Evolutionary conservation across 2,797 vertebrate genomes (phyloP).

Genomic region (Enteromius trimaculatus): DNA sequence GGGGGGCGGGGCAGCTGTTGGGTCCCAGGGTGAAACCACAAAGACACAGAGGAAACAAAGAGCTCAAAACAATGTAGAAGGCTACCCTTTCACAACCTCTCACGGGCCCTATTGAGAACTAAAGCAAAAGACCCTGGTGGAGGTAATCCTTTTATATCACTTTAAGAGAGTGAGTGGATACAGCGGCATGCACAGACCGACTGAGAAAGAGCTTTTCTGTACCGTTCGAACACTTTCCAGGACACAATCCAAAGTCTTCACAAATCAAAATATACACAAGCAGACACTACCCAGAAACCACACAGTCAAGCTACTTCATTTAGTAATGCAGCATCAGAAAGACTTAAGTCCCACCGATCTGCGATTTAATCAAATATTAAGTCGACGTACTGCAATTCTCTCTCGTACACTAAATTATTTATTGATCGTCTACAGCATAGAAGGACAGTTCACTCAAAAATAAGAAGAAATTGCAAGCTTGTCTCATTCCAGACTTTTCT

Average conservation of each 20-base stretch:
- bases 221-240: slow-evolving; percentile 1
- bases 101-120: slow-evolving; percentile 29
- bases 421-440: neutral
- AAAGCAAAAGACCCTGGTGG: slow-evolving; percentile 30
- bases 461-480: neutral
- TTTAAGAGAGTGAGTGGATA: slow-evolving; percentile 38
- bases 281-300: slow-evolving; percentile 3
- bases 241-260: slow-evolving; percentile 22
- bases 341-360: neutral
- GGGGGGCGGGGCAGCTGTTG: slow-evolving; percentile 48
- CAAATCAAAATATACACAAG: slow-evolving; percentile 13
- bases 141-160: slow-evolving; percentile 52
- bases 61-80: slow-evolving; percentile 42
- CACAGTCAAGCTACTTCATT: neutral
- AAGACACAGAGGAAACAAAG: slow-evolving; percentile 51
- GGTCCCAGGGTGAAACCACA: slow-evolving; percentile 50
- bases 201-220: slow-evolving; percentile 19
- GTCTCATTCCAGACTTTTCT: neutral
- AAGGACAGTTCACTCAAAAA: neutral
- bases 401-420: neutral
- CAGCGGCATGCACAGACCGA: neutral
- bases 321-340: neutral
- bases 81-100: slow-evolving; percentile 50
- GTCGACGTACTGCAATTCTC: neutral
- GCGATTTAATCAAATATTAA: neutral